Conservation (phyloP, 1,140 invertebrate genomes). For the Archivesica marissinica region DNA sequence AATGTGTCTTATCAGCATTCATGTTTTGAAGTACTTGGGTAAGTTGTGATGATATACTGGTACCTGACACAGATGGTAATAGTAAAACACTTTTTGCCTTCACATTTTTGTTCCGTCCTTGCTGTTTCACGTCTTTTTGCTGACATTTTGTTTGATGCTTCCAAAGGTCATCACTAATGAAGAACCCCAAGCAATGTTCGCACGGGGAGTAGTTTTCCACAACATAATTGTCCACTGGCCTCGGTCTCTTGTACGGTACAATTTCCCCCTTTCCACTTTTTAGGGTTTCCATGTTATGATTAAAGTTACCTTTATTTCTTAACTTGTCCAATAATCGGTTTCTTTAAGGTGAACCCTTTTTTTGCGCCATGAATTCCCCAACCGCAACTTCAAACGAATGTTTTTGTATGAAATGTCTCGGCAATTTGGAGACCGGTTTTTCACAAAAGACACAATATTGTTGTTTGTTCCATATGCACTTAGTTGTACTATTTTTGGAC, state of each 20-base stretch:
- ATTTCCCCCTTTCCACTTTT: neutral
- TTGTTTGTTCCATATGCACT: too few relatives aligned
- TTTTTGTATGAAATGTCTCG: too few relatives aligned
- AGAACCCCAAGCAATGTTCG: conserved; percentile 25
- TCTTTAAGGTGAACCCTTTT: neutral
- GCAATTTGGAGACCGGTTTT: too few relatives aligned
- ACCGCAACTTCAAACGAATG: too few relatives aligned
- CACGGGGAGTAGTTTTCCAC: conserved; percentile 25
- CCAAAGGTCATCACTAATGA: conserved; percentile 26
- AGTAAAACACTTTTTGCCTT: neutral
- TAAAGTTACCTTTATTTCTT: neutral
- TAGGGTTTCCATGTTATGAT: neutral
- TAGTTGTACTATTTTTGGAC: neutral
- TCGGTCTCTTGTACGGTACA: too few relatives aligned
- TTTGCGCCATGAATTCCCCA: too few relatives aligned
- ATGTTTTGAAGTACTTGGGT: neutral
- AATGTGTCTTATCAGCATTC: neutral
- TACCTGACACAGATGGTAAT: neutral
- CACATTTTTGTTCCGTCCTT: neutral
- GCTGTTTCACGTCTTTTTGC: neutral
- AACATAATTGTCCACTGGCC: too few relatives aligned
- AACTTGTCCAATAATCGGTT: neutral
- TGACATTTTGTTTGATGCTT: conserved; percentile 11
- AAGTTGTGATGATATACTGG: neutral
- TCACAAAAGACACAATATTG: too few relatives aligned